Conservation (phyloP, 1,140 invertebrate genomes). For the Hormaphis cornu region DNA sequence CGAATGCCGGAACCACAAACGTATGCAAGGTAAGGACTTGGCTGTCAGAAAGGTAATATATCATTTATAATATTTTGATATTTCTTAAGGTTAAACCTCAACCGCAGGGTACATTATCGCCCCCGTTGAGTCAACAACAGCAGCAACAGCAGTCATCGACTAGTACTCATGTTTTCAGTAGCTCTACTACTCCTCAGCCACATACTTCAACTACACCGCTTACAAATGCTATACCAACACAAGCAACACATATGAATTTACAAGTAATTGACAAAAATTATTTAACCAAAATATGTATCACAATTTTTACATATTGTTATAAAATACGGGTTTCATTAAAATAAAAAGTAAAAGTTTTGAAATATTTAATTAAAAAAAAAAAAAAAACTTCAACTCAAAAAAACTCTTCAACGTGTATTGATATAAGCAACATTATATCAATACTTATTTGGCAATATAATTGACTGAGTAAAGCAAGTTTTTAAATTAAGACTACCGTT, state of each 20-base stretch:
- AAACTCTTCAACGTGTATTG: too few species aligned
- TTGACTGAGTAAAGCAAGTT: too few species aligned
- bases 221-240: conserved; percentile 23
- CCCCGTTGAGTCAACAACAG: conserved; percentile 22
- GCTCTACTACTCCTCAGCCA: conserved; percentile 21
- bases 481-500: too few species aligned
- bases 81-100: conserved; percentile 31
- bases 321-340: too few species aligned
- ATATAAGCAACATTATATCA: too few species aligned
- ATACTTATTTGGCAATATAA: too few species aligned
- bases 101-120: conserved; percentile 27
- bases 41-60: not conserved
- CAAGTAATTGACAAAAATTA: not conserved
- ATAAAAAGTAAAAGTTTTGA: too few species aligned
- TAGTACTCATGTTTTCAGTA: conserved; percentile 20
- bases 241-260: conserved; percentile 27
- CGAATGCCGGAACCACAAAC: conserved; percentile 27
- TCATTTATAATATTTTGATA: conserved; percentile 27
- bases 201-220: conserved; percentile 17
- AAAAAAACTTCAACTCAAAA: too few species aligned
- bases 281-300: not conserved
- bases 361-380: too few species aligned
- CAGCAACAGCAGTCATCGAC: not conserved
- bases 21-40: conserved; percentile 28
- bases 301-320: too few species aligned